Conservation (phyloP, 30 jellyfish, hydroid and myxozoan genomes). For the Hydra vulgaris region DNA sequence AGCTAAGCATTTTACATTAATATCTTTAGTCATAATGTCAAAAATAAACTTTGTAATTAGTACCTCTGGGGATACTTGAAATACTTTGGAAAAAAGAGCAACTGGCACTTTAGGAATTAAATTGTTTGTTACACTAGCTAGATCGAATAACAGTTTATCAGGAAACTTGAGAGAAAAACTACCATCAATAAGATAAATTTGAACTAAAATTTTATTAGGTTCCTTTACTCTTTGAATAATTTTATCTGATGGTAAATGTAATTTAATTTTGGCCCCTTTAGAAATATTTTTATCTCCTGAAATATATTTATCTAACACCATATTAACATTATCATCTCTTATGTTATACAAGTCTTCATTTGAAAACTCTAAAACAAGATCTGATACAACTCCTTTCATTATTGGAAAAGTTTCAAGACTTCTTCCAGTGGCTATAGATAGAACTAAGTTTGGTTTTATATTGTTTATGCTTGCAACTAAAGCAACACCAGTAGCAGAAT, state of each 20-base stretch:
- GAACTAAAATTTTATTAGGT: constrained; percentile 40
- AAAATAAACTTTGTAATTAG: constrained; percentile 41
- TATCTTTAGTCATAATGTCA: constrained; percentile 39
- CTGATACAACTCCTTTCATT: constrained; percentile 33
- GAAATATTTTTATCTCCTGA: constrained; percentile 50
- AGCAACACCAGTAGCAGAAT: constrained; percentile 42
- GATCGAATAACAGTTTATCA: constrained; percentile 40
- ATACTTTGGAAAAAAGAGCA: constrained; percentile 12
- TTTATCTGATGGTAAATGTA: constrained; percentile 50
- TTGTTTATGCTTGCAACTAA: constrained; percentile 38
- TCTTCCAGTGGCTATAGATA: constrained; percentile 38
- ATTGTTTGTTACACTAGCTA: constrained; percentile 40
- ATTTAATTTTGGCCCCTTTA: constrained; percentile 51
- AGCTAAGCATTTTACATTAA: constrained; percentile 36
- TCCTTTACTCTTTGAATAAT: constrained; percentile 38
- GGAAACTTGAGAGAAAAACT: constrained; percentile 40
- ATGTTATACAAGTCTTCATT: constrained; percentile 40
- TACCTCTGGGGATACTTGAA: constrained; percentile 51
- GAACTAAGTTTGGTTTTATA: constrained; percentile 43
- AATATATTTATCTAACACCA: constrained; percentile 29
- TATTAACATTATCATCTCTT: constrained; percentile 31
- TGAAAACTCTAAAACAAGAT: constrained; percentile 49
- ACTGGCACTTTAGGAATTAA: constrained; percentile 48
- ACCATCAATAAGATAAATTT: constrained; percentile 35
- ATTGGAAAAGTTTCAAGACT: constrained; percentile 51